Evolutionary conservation across 2,888 invertebrate species (phyloP).

Genomic region (Pterobdella sp.): DNA sequence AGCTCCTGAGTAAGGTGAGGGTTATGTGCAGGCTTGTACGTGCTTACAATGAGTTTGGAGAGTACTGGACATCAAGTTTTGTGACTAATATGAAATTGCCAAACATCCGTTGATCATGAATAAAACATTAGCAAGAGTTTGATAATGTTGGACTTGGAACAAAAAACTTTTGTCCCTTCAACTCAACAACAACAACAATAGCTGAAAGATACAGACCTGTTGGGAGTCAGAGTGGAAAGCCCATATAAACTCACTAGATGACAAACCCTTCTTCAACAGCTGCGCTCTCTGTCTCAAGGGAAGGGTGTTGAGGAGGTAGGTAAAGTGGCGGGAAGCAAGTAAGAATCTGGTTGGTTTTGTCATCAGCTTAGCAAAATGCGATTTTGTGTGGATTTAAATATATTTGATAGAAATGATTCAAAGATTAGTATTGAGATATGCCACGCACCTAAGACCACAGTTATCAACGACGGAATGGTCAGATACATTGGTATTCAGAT

Average conservation of each 20-base stretch:
- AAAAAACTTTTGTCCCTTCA: too few relatives aligned
- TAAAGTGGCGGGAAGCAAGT: slow-evolving; percentile 93
- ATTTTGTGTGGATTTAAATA: not conserved
- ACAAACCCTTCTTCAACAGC: slow-evolving; percentile 67
- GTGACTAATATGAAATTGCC: too few relatives aligned
- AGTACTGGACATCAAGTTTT: too few relatives aligned
- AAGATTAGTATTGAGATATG: not conserved
- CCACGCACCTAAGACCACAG: slow-evolving; percentile 65
- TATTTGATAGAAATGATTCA: not conserved
- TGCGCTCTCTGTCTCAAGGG: slow-evolving; percentile 78
- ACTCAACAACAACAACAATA: too few relatives aligned
- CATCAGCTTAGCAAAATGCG: not conserved
- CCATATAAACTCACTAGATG: slow-evolving; percentile 79
- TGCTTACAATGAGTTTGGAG: too few relatives aligned
- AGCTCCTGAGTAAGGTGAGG: too few relatives aligned
- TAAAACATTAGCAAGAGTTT: too few relatives aligned
- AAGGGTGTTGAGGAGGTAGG: slow-evolving; percentile 83
- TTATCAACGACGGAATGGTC: slow-evolving; percentile 62
- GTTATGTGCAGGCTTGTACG: too few relatives aligned
- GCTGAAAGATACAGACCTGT: slow-evolving; percentile 54
- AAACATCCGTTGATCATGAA: too few relatives aligned
- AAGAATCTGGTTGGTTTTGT: too few relatives aligned
- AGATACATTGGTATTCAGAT: not conserved
- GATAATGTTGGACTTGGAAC: too few relatives aligned
- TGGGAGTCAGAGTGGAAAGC: slow-evolving; percentile 97